Evolutionary conservation across 2,888 invertebrate species (phyloP).

Genomic region (Scaptomyza cyrtandrae): DNA sequence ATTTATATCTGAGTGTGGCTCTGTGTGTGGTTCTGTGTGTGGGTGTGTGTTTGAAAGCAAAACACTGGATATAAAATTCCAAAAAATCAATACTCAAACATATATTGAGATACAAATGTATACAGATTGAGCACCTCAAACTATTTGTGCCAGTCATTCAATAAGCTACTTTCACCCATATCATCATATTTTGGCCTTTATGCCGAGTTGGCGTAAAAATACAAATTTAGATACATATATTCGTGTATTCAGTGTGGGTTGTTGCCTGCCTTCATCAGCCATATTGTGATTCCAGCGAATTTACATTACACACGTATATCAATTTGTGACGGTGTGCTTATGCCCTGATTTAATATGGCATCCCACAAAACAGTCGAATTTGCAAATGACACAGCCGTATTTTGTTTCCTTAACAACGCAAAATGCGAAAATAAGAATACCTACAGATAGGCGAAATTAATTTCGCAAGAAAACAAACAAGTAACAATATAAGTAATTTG

Average conservation of each 20-base stretch:
- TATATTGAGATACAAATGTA: constrained; percentile 1
- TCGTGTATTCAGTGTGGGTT: constrained; percentile 12
- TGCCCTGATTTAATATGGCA: constrained; percentile 52
- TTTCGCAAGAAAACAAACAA: constrained; percentile 54
- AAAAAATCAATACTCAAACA: constrained; percentile 15
- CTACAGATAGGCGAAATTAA: constrained; percentile 26
- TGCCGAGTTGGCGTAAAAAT: neutral
- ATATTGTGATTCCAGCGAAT: neutral
- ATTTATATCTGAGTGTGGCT: neutral
- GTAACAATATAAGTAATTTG: constrained; percentile 54
- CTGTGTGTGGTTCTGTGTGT: too few relatives aligned
- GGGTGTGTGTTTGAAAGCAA: neutral
- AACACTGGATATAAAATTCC: constrained; percentile 17
- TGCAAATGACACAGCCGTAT: constrained; percentile 70
- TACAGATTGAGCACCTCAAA: constrained; percentile 22
- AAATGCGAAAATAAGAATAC: constrained; percentile 2
- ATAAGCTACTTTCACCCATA: constrained; percentile 63
- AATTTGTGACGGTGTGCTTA: constrained; percentile 31
- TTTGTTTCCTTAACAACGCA: constrained; percentile 46
- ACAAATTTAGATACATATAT: constrained; percentile 35
- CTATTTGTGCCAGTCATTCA: constrained; percentile 67
- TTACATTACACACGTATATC: constrained; percentile 16
- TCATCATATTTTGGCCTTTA: neutral
- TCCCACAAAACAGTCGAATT: constrained; percentile 64
- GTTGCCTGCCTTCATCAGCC: neutral